Conservation (phyloP, 53 echinoderm and acorn worm genomes). For the Mesocentrotus franciscanus region DNA sequence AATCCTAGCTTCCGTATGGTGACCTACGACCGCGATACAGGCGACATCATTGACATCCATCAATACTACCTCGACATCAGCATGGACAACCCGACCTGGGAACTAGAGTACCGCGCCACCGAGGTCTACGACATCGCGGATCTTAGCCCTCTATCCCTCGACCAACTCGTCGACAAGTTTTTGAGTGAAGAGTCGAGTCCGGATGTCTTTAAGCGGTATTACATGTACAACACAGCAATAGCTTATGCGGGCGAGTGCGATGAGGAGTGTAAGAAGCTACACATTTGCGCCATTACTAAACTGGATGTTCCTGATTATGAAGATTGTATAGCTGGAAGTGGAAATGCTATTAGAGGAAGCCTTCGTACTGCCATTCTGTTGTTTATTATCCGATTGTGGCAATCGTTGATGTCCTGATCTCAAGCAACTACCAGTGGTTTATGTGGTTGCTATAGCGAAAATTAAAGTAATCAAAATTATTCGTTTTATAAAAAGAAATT, state of each 20-base stretch:
- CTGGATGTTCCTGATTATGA: slow-evolving; percentile 23
- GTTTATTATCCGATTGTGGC: background rate
- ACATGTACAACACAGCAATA: slow-evolving; percentile 18
- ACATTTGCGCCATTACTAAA: slow-evolving; percentile 54
- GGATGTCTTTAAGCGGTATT: slow-evolving; percentile 13
- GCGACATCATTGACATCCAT: slow-evolving; percentile 61
- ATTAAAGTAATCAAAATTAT: too few species aligned
- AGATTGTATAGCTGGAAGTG: background rate
- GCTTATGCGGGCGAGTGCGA: slow-evolving; percentile 41
- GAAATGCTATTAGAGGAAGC: background rate
- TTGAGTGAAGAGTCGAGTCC: background rate
- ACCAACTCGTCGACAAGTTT: slow-evolving; percentile 41
- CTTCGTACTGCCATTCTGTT: background rate
- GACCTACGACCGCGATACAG: slow-evolving; percentile 60
- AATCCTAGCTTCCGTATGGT: slow-evolving; percentile 70
- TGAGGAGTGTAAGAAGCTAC: background rate
- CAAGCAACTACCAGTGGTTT: too few species aligned
- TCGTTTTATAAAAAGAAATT: too few species aligned
- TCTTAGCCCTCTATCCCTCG: slow-evolving; percentile 21
- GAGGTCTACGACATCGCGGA: slow-evolving; percentile 4
- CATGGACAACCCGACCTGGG: background rate
- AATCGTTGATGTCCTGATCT: background rate
- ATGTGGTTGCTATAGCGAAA: too few species aligned
- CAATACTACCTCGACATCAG: slow-evolving; percentile 71
- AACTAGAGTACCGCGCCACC: slow-evolving; percentile 48